A percentile compares a stretch with the other conserved stretches of the same genome.
Evolutionary conservation across 2,113 vertebrate genomes (phyloP).

Genomic region (Centropus bengalensis): DNA sequence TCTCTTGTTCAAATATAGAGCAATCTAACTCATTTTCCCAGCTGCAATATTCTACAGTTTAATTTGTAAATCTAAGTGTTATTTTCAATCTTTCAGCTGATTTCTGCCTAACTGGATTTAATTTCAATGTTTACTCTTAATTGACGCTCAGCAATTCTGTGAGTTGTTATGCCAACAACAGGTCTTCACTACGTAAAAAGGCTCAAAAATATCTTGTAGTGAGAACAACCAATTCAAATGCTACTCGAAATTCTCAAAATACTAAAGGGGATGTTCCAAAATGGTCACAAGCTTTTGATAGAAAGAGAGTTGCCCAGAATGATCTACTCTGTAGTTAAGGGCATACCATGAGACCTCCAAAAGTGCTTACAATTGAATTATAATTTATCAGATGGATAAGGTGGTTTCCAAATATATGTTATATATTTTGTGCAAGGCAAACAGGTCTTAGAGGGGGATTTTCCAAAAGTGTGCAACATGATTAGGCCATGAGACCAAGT

Average conservation of each 20-base stretch:
- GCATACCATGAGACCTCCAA: background rate
- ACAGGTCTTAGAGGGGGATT: background rate
- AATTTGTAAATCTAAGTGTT: background rate
- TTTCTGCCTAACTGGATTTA: slow-evolving; percentile 48
- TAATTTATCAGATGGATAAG: background rate
- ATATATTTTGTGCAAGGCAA: background rate
- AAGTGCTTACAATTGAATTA: background rate
- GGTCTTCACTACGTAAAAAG: background rate
- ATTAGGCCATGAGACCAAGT: background rate
- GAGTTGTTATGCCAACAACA: background rate
- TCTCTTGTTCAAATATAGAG: slow-evolving; percentile 2
- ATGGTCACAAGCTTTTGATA: background rate
- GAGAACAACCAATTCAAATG: background rate
- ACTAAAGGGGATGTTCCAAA: background rate
- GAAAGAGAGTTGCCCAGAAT: background rate
- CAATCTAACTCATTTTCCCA: slow-evolving; percentile 3
- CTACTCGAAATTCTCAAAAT: background rate
- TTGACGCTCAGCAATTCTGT: background rate
- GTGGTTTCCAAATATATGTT: background rate
- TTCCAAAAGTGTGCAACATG: background rate
- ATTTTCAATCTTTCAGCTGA: slow-evolving; percentile 11
- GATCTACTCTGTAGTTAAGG: background rate
- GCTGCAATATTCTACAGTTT: background rate
- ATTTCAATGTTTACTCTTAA: slow-evolving; percentile 23
- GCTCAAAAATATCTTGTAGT: background rate